Base-by-base conservation (phyloP, 2,888 invertebrate species). In the Cybosia mesomella region DNA sequence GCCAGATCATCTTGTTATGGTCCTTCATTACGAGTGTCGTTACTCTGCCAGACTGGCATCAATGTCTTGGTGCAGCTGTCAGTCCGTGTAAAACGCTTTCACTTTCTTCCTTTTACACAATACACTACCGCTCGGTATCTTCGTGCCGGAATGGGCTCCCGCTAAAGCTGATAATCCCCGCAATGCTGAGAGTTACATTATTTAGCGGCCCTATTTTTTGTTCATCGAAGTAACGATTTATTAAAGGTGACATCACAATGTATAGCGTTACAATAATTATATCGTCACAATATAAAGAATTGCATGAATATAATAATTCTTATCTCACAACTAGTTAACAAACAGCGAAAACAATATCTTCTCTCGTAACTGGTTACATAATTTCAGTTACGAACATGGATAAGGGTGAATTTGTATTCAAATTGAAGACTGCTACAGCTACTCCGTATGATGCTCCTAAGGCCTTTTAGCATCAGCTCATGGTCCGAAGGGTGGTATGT, bases 151-250 rank as follows among this genome's bases (percentile, higher is more conserved):
- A 49, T n/a, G 49, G 43, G 49, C 49, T 9, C 49, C 49, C 49
- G n/a, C 49, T 18, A 49, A n/a, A 49, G 49, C 49, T 49, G 49
- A n/a, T 49, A n/a, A 49, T 49, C n/a, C 49, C n/a, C 49, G n/a
- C n/a, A 49, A 49, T n/a, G 49, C n/a, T n/a, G 7, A 9, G 49
- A 8, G 49, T n/a, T n/a, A 49, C 49, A 49, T 49, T 49, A 49
- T 49, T n/a, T n/a, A 49, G 49, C 49, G 49, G 49, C 18, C 8
- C 49, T n/a, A n/a, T n/a, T 49, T 43, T 43, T 49, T 18, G 43
- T 43, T n/a, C n/a, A 18, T 49, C 2, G 8, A 49, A 18, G 9
- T n/a, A 49, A n/a, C 49, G 49, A 2, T 49, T 9, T n/a, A 5
- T n/a, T 49, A 8, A 49, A n/a, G 9, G 18, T 49, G 49, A 49